Evolutionary conservation across 2,113 vertebrate species (phyloP).

Genomic region (Bettongia penicillata): DNA sequence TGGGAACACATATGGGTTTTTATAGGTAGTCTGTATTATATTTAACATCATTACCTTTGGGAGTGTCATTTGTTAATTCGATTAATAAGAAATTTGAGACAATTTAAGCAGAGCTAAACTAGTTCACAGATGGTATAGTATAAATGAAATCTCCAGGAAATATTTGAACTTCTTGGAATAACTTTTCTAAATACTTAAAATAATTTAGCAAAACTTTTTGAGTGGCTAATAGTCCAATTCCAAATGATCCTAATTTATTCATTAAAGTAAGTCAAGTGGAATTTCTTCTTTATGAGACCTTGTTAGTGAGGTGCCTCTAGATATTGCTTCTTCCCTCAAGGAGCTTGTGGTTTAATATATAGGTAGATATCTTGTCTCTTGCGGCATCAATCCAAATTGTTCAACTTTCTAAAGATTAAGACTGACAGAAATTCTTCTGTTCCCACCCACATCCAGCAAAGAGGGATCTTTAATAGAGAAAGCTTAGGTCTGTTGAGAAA

Average conservation of each 20-base stretch:
- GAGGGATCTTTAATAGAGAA: too few species aligned
- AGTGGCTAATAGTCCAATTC: background rate
- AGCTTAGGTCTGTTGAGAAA: background rate
- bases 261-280: background rate
- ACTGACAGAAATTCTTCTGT: background rate
- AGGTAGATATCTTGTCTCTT: background rate
- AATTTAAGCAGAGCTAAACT: background rate
- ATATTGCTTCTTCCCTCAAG: background rate
- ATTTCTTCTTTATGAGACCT: background rate
- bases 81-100: background rate
- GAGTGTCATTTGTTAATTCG: background rate
- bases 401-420: background rate
- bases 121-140: background rate
- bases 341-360: background rate
- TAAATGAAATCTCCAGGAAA: background rate
- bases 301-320: conserved; percentile 13
- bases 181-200: background rate
- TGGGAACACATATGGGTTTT: background rate
- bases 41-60: background rate
- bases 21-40: background rate
- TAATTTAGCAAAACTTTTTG: background rate
- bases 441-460: background rate
- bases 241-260: conserved; percentile 46
- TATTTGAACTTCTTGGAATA: background rate
- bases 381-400: background rate